Evolutionary conservation across 2,113 vertebrate genomes (phyloP).

Genomic region (Budorcas taxicolor): DNA sequence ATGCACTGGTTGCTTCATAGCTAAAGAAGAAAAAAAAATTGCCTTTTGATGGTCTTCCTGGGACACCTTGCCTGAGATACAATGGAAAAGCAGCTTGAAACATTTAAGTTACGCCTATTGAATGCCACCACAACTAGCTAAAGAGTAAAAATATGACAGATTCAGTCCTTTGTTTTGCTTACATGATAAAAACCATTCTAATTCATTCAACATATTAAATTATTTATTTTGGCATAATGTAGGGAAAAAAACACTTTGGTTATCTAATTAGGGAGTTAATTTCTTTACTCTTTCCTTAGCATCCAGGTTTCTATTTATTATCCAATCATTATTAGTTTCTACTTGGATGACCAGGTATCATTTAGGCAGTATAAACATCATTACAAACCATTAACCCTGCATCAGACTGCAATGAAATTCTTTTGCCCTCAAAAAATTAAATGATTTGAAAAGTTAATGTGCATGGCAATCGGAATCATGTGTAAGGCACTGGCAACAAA

Average conservation of each 20-base stretch:
- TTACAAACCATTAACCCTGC: conserved; percentile 39
- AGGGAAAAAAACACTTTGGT: background rate
- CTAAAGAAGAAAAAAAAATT: background rate
- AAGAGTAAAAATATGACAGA: background rate
- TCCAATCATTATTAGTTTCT: conserved; percentile 16
- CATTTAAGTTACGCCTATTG: background rate
- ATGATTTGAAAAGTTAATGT: conserved; percentile 32
- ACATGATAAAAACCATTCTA: conserved; percentile 12
- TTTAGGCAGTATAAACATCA: background rate
- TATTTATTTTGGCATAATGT: conserved; percentile 9
- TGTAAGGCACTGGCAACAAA: conserved; percentile 41
- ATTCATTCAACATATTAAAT: conserved; percentile 36
- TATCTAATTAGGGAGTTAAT: conserved; percentile 45
- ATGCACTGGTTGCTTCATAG: background rate
- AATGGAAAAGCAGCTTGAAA: background rate
- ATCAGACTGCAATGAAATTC: background rate
- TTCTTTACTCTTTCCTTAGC: background rate
- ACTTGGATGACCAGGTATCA: conserved; percentile 30
- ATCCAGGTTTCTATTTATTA: conserved; percentile 5
- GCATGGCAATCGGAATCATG: background rate
- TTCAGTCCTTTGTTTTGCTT: background rate
- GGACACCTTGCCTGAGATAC: background rate
- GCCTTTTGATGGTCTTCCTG: background rate
- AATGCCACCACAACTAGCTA: background rate
- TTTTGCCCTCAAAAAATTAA: conserved; percentile 5